These are phyloP conservation scores for Podocnemis expansa DNA, from an alignment of 2,113 vertebrate genomes.

Conservation along the genomic window DNA sequence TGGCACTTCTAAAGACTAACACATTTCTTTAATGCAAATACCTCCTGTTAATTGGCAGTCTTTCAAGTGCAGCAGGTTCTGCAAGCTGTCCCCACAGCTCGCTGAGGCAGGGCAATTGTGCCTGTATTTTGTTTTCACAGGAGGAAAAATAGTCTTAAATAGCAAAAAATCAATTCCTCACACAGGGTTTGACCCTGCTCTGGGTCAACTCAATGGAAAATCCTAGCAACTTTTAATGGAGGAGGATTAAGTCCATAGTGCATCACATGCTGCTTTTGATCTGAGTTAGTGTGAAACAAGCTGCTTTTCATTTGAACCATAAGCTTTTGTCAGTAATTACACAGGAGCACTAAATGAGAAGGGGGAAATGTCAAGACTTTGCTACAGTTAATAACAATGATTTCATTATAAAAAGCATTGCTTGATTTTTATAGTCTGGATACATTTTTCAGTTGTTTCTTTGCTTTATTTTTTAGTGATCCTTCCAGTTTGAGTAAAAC, in stretches of 20 bases:
- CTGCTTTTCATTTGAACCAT: neutral
- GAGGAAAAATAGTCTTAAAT: neutral
- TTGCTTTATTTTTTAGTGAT: constrained; percentile 5
- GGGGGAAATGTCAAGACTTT: neutral
- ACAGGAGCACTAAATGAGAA: neutral
- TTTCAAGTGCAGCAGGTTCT: constrained; percentile 13
- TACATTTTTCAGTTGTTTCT: neutral
- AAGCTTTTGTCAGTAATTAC: neutral
- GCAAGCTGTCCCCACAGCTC: neutral
- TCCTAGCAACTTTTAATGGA: neutral
- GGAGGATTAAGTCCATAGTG: neutral
- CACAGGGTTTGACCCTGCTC: too few relatives aligned
- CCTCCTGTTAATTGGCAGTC: neutral
- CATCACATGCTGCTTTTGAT: neutral
- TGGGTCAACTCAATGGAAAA: neutral
- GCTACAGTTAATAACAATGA: neutral
- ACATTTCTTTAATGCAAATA: neutral
- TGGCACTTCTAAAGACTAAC: too few relatives aligned
- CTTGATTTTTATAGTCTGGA: neutral
- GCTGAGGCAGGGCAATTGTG: neutral
- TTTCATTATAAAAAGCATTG: neutral
- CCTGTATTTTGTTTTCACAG: neutral
- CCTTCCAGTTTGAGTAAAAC: neutral
- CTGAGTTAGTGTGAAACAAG: neutral
- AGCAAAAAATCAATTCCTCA: neutral